Evolutionary conservation across 2,113 vertebrate species (phyloP), one percentile per base, ranked within the genome.

Genomic region (Tringa solitaria): DNA sequence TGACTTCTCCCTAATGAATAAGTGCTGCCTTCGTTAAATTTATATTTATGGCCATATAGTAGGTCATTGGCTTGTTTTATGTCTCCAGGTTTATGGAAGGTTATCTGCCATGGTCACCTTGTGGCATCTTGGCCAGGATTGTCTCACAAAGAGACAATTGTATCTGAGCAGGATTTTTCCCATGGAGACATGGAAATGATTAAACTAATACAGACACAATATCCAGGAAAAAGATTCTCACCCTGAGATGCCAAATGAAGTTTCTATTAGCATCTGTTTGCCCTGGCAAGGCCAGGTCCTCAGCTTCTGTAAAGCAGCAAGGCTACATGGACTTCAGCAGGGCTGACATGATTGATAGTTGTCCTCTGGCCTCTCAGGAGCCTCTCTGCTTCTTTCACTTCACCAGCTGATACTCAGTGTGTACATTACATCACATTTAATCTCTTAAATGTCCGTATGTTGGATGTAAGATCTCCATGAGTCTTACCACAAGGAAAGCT

Each of bases 51-150:
- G 78, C 80, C 64, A 82, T 92, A 67, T 79, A 96, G 95, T 91
- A 96, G 95, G 97, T 95, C 97, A 97, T 95, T 96, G 95, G 94
- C 75, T 96, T 96, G 81, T 96, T 97, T 97, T 97, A 97, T 97
- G 94, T 95, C 94, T 95, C 74, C 68, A 70, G 90, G 94, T 97
- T 97, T 97, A 96, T 96, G 88, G 94, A 96, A 96, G 96, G 97
- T 96, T 90, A 94, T 95, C 91, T 88, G 87, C 95, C 88, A 67
- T 97, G 91, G 95, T 97, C 96, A 97, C 96, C 95, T 95, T 95
- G 96, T 92, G 91, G 79, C 95, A 93, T 94, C 80, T 89, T 87
- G 95, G 85, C 95, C 74, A 59, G 84, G 56, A 87, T 59, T 2
- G 1, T 93, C 95, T 96, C 61, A n/a, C 89, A 94, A 81, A 90